Base-by-base conservation (phyloP, 1,140 invertebrate genomes). In the Panulirus ornatus region DNA sequence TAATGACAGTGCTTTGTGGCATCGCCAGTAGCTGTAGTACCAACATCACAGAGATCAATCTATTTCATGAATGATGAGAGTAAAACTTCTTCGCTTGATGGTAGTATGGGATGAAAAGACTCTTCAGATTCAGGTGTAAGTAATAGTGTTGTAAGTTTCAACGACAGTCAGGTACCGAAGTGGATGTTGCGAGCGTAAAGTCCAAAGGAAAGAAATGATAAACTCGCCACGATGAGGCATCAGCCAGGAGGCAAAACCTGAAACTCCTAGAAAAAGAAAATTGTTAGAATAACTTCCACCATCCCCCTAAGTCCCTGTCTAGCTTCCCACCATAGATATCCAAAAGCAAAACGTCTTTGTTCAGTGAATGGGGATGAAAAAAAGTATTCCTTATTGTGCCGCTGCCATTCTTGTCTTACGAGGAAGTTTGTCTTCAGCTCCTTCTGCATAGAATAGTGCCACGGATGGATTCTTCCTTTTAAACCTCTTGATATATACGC, bases 381-480 rank as follows among this genome's bases (percentile, higher is more conserved):
- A 58, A 81, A 58, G 36, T 11, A 42, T 11, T 71, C 82, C 82
- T 66, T 84, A 84, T 84, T 84, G 66, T 84, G 38, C 36, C 47
- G 34, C 40, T 42, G 40, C 40, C 82, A 40, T 66, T 84, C 22
- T 36, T 38, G 11, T 84, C 63, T 58, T 44, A 36, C 16, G 38
- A 27, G 58, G 54, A 42, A 84, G 34, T 22, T 42, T 71, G 40
- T 71, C 82, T 70, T 84, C 36, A 36, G 38, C 22, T 71, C n/a
- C 66, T 27, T 71, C 58, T 16, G 63, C 86, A 81, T 38, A 81
- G 14, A 81, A 44, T 22, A 63, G 63, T 71, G 30, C 87, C 44
- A 89, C 79, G 87, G 87, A 89, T 75, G 87, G 51, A 81, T 82
- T 89, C 87, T 51, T 38, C 87, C 78, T 79, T 89, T 88, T 89